phyloP scores from a whole-genome alignment of 1,140 invertebrate genomes.

The Oscheius sp. region DNA sequence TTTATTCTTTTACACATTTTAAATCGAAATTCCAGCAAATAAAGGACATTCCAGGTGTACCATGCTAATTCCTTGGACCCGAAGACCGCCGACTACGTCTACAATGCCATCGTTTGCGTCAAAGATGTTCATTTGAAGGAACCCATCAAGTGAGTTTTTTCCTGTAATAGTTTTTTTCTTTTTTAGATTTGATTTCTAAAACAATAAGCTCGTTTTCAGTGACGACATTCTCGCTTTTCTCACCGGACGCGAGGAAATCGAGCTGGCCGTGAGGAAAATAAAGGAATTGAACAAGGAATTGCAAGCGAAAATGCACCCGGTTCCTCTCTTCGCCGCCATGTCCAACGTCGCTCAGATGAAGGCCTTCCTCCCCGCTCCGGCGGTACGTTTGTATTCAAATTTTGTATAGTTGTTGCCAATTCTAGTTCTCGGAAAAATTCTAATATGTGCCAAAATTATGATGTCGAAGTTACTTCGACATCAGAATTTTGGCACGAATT shows the following conservation, averaged over 20 bases:
- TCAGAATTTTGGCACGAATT: too few relatives aligned
- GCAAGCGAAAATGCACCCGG: constrained; percentile 68
- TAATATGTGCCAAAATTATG: too few relatives aligned
- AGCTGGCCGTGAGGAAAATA: constrained; percentile 76
- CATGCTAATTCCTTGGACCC: constrained; percentile 61
- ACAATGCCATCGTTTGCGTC: constrained; percentile 75
- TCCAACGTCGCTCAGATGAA: constrained; percentile 75
- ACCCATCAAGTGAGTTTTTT: constrained; percentile 42
- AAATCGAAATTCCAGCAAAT: not conserved
- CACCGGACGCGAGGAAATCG: constrained; percentile 97
- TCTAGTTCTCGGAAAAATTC: too few relatives aligned
- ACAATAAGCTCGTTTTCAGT: constrained; percentile 43
- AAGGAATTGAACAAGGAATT: constrained; percentile 66
- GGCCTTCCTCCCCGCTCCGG: constrained; percentile 70
- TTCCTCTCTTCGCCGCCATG: constrained; percentile 79
- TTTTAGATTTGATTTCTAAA: not conserved
- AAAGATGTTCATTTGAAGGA: constrained; percentile 84
- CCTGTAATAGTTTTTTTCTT: not conserved
- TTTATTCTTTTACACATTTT: constrained; percentile 8
- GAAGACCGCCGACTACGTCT: constrained; percentile 75
- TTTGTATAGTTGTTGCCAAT: too few relatives aligned
- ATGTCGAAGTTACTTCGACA: too few relatives aligned
- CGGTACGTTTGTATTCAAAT: constrained; percentile 39
- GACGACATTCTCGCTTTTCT: constrained; percentile 91
- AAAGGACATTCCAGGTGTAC: constrained; percentile 28